phyloP scores from a whole-genome alignment of 2,888 invertebrate genomes.

The Kuschelorhynchus macadamiae region DNA sequence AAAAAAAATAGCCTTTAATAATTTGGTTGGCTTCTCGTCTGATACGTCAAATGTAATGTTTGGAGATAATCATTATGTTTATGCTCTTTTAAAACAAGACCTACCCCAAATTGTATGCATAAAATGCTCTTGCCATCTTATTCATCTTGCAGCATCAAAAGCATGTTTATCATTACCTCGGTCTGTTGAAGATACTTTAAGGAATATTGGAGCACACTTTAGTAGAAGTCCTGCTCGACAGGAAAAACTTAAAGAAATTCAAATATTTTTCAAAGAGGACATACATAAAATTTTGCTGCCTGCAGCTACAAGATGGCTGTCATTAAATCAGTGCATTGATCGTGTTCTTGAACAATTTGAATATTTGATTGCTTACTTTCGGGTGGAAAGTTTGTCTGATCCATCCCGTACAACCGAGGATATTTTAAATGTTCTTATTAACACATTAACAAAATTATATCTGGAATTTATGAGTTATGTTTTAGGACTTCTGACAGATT shows the following conservation, averaged over 20 bases:
- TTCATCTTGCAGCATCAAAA: background rate
- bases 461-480: conserved; percentile 9
- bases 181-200: background rate
- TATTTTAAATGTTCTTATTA: background rate
- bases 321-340: conserved; percentile 1
- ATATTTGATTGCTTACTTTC: background rate
- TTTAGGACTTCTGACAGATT: background rate
- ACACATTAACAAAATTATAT: conserved; percentile 2
- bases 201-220: conserved; percentile 10
- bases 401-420: background rate
- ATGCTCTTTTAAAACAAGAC: too few species aligned
- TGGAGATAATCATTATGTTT: too few species aligned
- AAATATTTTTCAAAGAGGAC: conserved; percentile 7
- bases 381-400: background rate
- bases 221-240: conserved; percentile 4
- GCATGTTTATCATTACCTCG: conserved; percentile 4
- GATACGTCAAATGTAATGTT: too few species aligned
- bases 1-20: too few species aligned
- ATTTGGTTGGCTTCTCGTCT: too few species aligned
- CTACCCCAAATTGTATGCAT: too few species aligned
- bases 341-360: background rate
- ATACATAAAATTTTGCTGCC: conserved; percentile 6
- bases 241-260: background rate
- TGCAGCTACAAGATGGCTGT: conserved; percentile 6
- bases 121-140: too few species aligned